Evolutionary conservation across 2,113 vertebrate species (phyloP).

Genomic region (Dasyurus viverrinus): DNA sequence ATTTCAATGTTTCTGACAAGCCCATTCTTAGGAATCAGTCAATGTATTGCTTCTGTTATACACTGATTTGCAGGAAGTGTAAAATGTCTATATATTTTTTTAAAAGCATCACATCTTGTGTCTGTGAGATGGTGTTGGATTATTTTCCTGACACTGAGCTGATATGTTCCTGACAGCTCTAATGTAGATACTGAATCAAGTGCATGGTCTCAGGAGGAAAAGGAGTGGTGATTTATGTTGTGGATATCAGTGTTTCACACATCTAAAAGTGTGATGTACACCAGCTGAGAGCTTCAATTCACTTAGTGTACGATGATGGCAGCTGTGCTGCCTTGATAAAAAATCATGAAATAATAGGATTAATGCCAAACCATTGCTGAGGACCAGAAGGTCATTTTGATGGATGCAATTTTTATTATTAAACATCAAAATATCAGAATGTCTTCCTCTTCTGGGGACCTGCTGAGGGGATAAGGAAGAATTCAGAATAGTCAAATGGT

Average conservation of each 20-base stretch:
- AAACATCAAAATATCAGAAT: conserved; percentile 57
- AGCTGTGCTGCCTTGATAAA: conserved; percentile 67
- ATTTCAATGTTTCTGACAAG: conserved; percentile 30
- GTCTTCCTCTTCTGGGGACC: background rate
- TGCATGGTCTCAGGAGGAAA: conserved; percentile 58
- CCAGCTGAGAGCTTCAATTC: conserved; percentile 79
- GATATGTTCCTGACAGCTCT: conserved; percentile 47
- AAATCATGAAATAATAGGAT: conserved; percentile 72
- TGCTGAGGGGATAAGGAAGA: conserved; percentile 16
- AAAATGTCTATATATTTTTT: background rate
- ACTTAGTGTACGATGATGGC: conserved; percentile 73
- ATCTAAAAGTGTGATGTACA: conserved; percentile 40
- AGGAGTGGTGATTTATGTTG: conserved; percentile 25
- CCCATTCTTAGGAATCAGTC: background rate
- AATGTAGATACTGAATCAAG: background rate
- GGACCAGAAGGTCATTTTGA: conserved; percentile 74
- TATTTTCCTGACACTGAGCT: conserved; percentile 61
- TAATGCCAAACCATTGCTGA: conserved; percentile 68
- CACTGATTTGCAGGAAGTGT: background rate
- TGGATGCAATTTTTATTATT: conserved; percentile 60
- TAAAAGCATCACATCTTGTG: background rate
- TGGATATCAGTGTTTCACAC: conserved; percentile 63
- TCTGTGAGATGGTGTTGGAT: background rate
- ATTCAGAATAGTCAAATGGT: conserved; percentile 23
- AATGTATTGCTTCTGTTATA: background rate